These are phyloP conservation scores for Alces alces DNA, from an alignment of 2,113 vertebrate genomes.

Conservation along the genomic window DNA sequence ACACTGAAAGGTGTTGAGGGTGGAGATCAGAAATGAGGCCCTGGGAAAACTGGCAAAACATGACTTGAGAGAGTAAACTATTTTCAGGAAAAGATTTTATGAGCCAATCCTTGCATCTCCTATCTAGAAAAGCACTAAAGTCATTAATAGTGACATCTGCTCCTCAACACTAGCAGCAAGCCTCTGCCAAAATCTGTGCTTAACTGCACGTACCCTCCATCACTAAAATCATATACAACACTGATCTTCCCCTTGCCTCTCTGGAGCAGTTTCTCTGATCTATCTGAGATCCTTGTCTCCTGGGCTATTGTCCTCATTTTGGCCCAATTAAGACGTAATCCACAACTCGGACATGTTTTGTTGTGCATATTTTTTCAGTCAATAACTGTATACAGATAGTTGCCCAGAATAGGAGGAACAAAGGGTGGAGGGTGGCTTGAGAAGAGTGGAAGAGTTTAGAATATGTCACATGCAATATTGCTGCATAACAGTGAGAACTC, in stretches of 20 bases:
- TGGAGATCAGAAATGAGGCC: background rate
- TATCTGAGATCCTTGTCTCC: background rate
- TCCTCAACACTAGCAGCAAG: background rate
- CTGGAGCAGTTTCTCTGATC: background rate
- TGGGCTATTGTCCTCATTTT: background rate
- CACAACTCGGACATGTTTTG: background rate
- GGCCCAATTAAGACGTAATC: background rate
- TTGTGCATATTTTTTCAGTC: background rate
- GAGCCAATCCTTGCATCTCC: background rate
- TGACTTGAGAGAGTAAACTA: background rate
- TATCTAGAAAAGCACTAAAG: background rate
- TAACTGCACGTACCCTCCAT: background rate
- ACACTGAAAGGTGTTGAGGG: background rate
- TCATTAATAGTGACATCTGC: background rate
- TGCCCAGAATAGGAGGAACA: background rate
- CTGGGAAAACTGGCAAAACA: background rate
- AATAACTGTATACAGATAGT: background rate
- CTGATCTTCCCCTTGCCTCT: background rate
- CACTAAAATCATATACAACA: background rate
- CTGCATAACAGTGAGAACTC: background rate
- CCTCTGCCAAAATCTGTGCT: background rate
- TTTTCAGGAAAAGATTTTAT: background rate
- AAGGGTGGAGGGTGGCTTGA: background rate
- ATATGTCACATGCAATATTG: background rate
- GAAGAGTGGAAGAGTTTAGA: background rate